A percentile compares a stretch with the other conserved stretches of the same genome.
Evolutionary conservation across 2,888 invertebrate species (phyloP).

Genomic region (Minunthozetes semirufus): DNA sequence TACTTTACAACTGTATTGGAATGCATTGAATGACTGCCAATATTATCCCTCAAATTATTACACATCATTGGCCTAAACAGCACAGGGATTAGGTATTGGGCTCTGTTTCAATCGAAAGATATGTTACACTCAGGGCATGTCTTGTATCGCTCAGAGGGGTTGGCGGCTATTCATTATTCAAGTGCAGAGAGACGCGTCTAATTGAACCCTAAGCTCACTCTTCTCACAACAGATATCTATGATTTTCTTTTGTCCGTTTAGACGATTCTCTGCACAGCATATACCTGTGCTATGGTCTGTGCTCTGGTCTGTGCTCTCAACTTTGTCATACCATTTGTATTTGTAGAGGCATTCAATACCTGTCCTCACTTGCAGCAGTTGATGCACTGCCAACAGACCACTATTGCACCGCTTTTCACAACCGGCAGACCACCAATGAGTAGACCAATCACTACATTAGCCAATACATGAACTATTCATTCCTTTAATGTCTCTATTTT

Average conservation of each 20-base stretch:
- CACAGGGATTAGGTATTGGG: conserved; percentile 11
- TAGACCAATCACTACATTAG: neutral
- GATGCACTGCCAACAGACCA: neutral
- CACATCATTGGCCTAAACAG: conserved; percentile 25
- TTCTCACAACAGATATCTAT: conserved; percentile 6
- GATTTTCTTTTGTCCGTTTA: conserved; percentile 23
- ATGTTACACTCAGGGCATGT: conserved; percentile 17
- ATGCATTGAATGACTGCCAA: neutral
- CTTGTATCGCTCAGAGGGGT: neutral
- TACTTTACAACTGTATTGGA: no score
- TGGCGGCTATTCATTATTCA: conserved; percentile 16
- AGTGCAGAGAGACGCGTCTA: conserved; percentile 25
- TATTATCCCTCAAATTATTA: conserved; percentile 29
- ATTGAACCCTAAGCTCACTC: conserved; percentile 24
- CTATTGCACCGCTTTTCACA: neutral
- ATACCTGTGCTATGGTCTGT: no score
- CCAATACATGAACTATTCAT: no score
- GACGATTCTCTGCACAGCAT: neutral
- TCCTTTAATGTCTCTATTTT: no score
- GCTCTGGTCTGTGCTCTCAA: neutral
- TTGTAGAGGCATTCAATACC: conserved; percentile 7
- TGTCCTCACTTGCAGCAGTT: neutral
- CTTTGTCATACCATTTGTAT: conserved; percentile 11
- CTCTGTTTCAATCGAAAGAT: conserved; percentile 13
- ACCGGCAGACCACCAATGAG: neutral